Evolutionary conservation across 2,113 vertebrate species (phyloP).

Genomic region (Rostratula benghalensis): DNA sequence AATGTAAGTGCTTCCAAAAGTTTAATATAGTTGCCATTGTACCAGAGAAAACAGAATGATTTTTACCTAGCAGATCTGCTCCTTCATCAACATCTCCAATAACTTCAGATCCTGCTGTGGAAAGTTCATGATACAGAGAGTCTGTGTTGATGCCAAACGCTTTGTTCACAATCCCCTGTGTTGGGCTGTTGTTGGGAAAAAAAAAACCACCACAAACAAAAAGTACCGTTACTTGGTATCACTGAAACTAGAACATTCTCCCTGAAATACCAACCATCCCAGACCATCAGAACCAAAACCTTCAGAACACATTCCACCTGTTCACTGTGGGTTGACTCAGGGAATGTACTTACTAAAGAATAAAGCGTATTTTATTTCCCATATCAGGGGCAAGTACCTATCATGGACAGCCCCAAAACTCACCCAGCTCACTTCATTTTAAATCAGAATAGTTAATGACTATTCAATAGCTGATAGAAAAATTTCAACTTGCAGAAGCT

Average conservation of each 20-base stretch:
- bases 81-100: conserved; percentile 98
- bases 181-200: conserved; percentile 80
- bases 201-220: neutral
- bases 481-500: neutral
- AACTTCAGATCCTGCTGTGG: conserved; percentile 93
- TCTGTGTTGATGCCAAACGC: conserved; percentile 99
- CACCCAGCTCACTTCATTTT: neutral
- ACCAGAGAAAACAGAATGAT: neutral
- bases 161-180: conserved; percentile 97
- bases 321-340: neutral
- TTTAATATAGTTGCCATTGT: neutral
- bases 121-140: conserved; percentile 96
- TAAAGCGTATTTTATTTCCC: neutral
- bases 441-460: neutral
- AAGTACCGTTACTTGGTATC: neutral
- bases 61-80: conserved; percentile 93
- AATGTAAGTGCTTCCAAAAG: neutral
- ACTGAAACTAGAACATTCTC: neutral
- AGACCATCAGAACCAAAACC: neutral
- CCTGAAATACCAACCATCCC: neutral
- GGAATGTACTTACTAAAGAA: accelerated
- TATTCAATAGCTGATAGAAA: neutral
- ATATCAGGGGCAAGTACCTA: neutral
- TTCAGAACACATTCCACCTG: neutral
- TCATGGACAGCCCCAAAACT: neutral